Evolutionary conservation across 1,140 invertebrate genomes (phyloP), one percentile per base, ranked within the genome.

Genomic region (Anagrus nilaparvatae): DNA sequence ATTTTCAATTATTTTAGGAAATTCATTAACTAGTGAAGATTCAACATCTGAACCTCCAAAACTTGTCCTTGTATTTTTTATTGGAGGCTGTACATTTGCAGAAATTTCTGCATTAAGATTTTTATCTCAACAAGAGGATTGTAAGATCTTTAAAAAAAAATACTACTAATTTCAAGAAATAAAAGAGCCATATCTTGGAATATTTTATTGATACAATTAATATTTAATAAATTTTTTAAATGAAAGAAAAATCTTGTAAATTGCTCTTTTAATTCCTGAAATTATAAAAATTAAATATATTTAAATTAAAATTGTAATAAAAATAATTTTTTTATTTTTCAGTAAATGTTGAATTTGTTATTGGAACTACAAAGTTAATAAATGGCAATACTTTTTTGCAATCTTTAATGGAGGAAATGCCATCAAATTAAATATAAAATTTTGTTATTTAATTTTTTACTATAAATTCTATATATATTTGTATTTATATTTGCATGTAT

Each of bases 51-150:
- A 88, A 45, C 74, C 74, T 32, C 75, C 82, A 1, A 77, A 77
- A 55, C 79, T 92, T 1, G 81, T 93, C n/a, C 61, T 97, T 5
- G 88, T 97, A 1, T 91, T 95, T 59, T 96, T 97, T 59, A 81
- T 97, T 16, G 94, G 95, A 9, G 95, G 95, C 3, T 93, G 92
- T 59, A 98, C 94, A 1, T 96, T 84, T 71, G 87, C 92, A 3
- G 95, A 98, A 67, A 82, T 98, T 52, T 89, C 93, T 3, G 90
- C 92, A 0, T 64, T 98, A 2, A 72, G 94, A 48, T 95, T 90
- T 61, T 71, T 97, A 5, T 86, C 91, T 6, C 84, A 91, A 55
- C 82, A 91, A 63, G 90, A 95, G 68, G 91, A 96, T 50, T 81
- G 79, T 82, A 59, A 67, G 69, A n/a, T 66, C 47, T 48, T 44